Evolutionary conservation across 2,113 vertebrate species (phyloP).

Genomic region (Halichoerus grypus): DNA sequence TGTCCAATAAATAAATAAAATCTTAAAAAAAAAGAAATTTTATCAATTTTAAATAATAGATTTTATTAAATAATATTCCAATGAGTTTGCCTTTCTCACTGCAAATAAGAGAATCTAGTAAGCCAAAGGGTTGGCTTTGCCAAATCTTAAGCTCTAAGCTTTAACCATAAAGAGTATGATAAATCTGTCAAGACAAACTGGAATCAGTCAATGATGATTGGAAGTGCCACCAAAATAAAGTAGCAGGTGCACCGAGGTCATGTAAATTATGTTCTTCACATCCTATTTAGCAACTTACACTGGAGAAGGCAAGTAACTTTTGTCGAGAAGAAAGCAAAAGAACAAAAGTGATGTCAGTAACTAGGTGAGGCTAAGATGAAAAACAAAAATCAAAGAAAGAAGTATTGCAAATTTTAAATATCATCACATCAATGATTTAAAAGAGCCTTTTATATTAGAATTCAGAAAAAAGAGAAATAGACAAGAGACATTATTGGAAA

Average conservation of each 20-base stretch:
- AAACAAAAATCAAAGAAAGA: background rate
- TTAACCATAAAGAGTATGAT: background rate
- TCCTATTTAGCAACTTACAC: background rate
- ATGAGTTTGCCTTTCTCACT: background rate
- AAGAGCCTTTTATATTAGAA: background rate
- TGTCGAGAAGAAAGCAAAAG: background rate
- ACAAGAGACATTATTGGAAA: background rate
- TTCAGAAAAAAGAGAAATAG: background rate
- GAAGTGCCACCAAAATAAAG: constrained; percentile 13
- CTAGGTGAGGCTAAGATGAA: background rate
- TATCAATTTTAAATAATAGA: background rate
- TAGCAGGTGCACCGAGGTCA: background rate
- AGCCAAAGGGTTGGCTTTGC: background rate
- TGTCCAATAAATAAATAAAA: background rate
- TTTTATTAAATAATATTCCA: background rate
- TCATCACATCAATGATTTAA: background rate
- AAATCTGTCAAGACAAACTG: background rate
- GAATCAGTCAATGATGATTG: background rate
- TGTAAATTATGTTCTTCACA: background rate
- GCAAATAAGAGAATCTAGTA: background rate
- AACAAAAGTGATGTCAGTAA: background rate
- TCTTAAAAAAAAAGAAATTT: background rate
- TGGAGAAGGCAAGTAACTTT: background rate
- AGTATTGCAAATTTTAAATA: background rate
- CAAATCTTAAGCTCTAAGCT: background rate